Conservation (phyloP, 2,797 vertebrate genomes). For the Poliocrania exsul region DNA sequence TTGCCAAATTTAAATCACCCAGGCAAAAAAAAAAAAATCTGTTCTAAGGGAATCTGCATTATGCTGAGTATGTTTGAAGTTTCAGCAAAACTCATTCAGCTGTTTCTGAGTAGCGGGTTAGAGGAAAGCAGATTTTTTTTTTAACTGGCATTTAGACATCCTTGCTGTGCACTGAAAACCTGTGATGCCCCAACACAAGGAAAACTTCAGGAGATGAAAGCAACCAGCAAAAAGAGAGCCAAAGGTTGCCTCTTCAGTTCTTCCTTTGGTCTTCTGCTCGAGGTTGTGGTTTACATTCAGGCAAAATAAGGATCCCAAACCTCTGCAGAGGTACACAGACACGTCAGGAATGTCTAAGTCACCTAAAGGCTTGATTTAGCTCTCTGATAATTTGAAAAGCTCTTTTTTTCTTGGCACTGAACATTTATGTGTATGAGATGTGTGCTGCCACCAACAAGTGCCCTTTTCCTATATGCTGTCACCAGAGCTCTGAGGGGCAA, state of each 20-base stretch:
- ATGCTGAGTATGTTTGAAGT: not conserved
- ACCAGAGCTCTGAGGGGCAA: not conserved
- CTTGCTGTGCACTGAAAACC: not conserved
- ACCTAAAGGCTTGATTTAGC: not conserved
- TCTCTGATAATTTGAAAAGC: not conserved
- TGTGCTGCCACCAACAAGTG: not conserved
- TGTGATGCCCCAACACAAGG: not conserved
- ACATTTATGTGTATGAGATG: not conserved
- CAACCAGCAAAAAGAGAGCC: not conserved
- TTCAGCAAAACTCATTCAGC: slow-evolving; percentile 4
- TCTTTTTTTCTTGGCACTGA: not conserved
- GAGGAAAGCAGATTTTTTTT: not conserved
- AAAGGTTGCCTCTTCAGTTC: not conserved
- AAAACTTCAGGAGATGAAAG: not conserved
- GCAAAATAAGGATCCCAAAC: not conserved
- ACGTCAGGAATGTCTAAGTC: not conserved
- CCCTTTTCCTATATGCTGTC: not conserved
- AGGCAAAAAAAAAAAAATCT: slow-evolving; percentile 12
- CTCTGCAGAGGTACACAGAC: not conserved
- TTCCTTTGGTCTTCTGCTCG: not conserved
- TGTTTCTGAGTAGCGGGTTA: not conserved
- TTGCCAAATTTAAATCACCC: slow-evolving; percentile 15
- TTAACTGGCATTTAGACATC: not conserved
- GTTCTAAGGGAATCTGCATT: not conserved
- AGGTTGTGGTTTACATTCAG: not conserved